Conservation (phyloP, 2,113 vertebrate species). For the Corapipo altera region DNA sequence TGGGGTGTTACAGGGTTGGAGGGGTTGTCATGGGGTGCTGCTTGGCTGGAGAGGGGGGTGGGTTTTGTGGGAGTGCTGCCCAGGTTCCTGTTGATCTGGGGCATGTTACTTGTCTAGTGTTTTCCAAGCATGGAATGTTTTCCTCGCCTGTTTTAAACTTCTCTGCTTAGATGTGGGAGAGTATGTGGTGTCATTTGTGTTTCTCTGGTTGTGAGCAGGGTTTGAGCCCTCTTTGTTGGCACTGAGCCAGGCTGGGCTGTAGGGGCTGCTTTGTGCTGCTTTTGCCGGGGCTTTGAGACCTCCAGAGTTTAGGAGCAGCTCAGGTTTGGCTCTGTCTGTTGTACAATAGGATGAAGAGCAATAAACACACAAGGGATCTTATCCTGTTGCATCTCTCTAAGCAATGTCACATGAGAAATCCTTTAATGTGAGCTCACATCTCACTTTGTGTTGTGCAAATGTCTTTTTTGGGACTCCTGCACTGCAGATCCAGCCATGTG, state of each 20-base stretch:
- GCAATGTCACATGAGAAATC: neutral
- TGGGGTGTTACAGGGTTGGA: rapidly evolving
- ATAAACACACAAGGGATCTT: neutral
- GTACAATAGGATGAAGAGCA: neutral
- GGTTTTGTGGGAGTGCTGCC: neutral
- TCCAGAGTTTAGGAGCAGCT: neutral
- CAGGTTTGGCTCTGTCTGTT: neutral
- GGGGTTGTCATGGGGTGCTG: neutral
- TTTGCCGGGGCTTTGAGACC: neutral
- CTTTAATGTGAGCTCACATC: neutral
- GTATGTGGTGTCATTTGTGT: neutral
- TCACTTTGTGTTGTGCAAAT: neutral
- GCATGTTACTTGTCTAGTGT: neutral
- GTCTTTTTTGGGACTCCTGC: neutral
- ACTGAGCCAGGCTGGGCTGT: neutral
- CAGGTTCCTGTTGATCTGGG: neutral
- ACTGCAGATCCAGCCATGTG: neutral
- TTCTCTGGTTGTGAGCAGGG: neutral
- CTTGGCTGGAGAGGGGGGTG: neutral
- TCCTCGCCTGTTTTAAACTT: neutral
- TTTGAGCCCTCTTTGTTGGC: neutral
- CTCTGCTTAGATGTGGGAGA: neutral
- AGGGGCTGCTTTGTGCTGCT: neutral
- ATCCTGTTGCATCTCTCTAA: neutral
- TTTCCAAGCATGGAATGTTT: neutral